Evolutionary conservation across 1,140 invertebrate genomes (phyloP).

Genomic region (Caenorhabditis inopinata): DNA sequence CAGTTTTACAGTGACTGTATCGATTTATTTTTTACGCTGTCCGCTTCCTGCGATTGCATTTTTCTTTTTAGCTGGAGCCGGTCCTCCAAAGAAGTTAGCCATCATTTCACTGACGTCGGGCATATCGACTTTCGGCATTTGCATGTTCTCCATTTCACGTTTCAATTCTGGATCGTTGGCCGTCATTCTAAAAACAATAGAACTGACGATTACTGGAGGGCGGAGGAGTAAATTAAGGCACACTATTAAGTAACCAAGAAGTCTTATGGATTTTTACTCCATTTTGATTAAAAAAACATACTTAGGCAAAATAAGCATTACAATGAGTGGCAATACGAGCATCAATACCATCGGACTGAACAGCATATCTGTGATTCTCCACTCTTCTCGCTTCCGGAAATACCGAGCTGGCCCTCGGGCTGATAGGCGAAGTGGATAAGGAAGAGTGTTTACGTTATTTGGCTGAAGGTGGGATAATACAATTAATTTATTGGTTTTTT

Average conservation of each 20-base stretch:
- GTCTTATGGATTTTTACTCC: too few species aligned
- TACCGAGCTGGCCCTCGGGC: slow-evolving; percentile 64
- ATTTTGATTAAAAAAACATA: too few species aligned
- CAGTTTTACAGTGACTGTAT: too few species aligned
- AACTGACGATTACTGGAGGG: too few species aligned
- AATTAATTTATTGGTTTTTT: background rate
- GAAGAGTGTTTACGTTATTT: slow-evolving; percentile 55
- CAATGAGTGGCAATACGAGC: slow-evolving; percentile 68
- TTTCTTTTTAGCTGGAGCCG: slow-evolving; percentile 16
- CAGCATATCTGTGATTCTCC: slow-evolving; percentile 64
- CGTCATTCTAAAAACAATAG: slow-evolving; percentile 65
- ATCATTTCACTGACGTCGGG: slow-evolving; percentile 58
- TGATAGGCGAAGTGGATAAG: slow-evolving; percentile 58
- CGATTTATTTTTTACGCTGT: background rate
- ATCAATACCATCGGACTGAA: slow-evolving; percentile 68
- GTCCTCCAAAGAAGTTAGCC: slow-evolving; percentile 51
- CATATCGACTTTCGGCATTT: slow-evolving; percentile 52
- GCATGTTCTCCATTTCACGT: slow-evolving; percentile 59
- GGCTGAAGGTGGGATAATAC: slow-evolving; percentile 48
- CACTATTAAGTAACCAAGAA: too few species aligned
- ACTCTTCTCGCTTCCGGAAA: slow-evolving; percentile 64
- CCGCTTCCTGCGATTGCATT: background rate
- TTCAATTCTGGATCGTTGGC: slow-evolving; percentile 69
- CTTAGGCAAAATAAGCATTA: slow-evolving; percentile 69
- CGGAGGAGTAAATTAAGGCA: background rate